Percentiles rank a stretch among this genome's conserved stretches.
Evolutionary conservation across 2,113 vertebrate genomes (phyloP).

Genomic region (zebrafish (Danio rerio)): GRCz12tu NC_133194.1:32307001-32307500

Average conservation of each 20-base stretch:
- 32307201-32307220: slow-evolving; percentile 94
- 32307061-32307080: slow-evolving; percentile 67
- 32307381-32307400: too few relatives aligned
- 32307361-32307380: too few relatives aligned
- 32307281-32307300: slow-evolving; percentile 84
- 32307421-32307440: too few relatives aligned
- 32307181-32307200: slow-evolving; percentile 95
- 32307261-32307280: slow-evolving; percentile 91
- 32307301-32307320: not conserved
- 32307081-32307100: slow-evolving; percentile 40
- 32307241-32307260: slow-evolving; percentile 93
- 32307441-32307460: too few relatives aligned
- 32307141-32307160: not conserved
- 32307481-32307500: too few relatives aligned
- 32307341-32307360: too few relatives aligned
- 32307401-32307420: too few relatives aligned
- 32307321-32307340: not conserved
- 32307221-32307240: slow-evolving; percentile 93
- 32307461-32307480: too few relatives aligned
- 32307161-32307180: slow-evolving; percentile 72
- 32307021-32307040: slow-evolving; percentile 60
- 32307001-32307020: slow-evolving; percentile 51
- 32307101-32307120: slow-evolving; percentile 45
- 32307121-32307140: slow-evolving; percentile 24
- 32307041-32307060: slow-evolving; percentile 64